Percentiles rank a stretch among this genome's conserved stretches.
phyloP scores from a whole-genome alignment of 2,888 invertebrate species.

The Ceratothoa steindachneri region DNA sequence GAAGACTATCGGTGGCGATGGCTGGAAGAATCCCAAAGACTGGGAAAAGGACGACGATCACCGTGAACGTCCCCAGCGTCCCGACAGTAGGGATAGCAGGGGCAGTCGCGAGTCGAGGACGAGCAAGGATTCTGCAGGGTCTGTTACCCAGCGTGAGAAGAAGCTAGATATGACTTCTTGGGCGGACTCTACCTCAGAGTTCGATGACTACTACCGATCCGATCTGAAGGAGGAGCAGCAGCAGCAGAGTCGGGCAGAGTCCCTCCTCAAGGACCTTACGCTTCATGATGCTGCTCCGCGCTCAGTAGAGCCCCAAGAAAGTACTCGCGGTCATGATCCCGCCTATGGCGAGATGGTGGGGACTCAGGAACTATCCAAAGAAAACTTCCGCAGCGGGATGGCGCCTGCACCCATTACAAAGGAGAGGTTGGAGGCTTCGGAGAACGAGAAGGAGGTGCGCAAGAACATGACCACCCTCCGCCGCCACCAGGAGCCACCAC shows the following conservation, averaged over 20 bases:
- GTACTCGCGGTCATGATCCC: neutral
- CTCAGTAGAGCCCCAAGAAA: neutral
- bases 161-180: slow-evolving; percentile 39
- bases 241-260: slow-evolving; percentile 9
- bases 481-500: neutral
- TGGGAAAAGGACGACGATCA: slow-evolving; percentile 39
- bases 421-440: slow-evolving; percentile 59
- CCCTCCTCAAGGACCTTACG: neutral
- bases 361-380: neutral
- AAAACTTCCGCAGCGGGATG: neutral
- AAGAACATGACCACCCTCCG: slow-evolving; percentile 46
- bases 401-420: slow-evolving; percentile 62
- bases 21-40: slow-evolving; percentile 26
- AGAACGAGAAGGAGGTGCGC: slow-evolving; percentile 47
- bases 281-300: neutral
- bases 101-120: slow-evolving; percentile 33
- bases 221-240: slow-evolving; percentile 15
- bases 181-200: slow-evolving; percentile 41
- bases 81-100: slow-evolving; percentile 38
- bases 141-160: slow-evolving; percentile 27
- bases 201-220: slow-evolving; percentile 30
- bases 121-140: slow-evolving; percentile 30
- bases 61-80: slow-evolving; percentile 34
- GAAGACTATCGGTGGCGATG: neutral
- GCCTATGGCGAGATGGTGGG: neutral